Evolutionary conservation across 2,113 vertebrate genomes (phyloP).

Genomic region (Morone chrysops): DNA sequence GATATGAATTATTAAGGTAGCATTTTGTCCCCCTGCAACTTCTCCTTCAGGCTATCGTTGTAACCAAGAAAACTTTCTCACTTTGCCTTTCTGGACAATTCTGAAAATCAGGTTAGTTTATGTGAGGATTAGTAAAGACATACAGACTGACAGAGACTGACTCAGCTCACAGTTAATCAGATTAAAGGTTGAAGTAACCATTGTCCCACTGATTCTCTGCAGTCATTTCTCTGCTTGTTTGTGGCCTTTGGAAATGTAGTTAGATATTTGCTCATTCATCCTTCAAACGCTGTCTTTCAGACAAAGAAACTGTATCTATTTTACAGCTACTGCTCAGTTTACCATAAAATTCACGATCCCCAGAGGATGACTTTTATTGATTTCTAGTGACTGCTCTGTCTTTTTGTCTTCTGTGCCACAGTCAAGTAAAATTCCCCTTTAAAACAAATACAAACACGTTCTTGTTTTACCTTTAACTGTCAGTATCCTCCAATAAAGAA

Average conservation of each 20-base stretch:
- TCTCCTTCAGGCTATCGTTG: background rate
- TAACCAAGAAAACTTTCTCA: background rate
- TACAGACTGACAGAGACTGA: background rate
- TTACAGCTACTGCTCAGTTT: background rate
- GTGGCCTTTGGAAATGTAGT: background rate
- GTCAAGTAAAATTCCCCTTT: background rate
- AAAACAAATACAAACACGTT: background rate
- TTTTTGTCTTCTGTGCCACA: background rate
- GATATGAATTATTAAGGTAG: background rate
- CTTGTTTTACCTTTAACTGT: background rate
- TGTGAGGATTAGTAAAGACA: background rate
- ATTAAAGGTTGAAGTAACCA: background rate
- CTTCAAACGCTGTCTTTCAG: background rate
- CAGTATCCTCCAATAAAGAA: background rate
- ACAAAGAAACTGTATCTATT: background rate
- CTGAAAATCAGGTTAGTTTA: background rate
- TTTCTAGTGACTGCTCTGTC: background rate
- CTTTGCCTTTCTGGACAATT: background rate
- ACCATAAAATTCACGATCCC: background rate
- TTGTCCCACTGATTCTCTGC: background rate
- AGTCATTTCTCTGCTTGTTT: background rate
- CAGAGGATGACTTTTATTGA: background rate
- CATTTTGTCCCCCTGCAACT: too few species aligned
- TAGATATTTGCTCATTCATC: background rate
- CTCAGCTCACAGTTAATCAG: background rate